Conservation (phyloP, 92 coral and sea anemone genomes). For the Zoanthus sociatus region DNA sequence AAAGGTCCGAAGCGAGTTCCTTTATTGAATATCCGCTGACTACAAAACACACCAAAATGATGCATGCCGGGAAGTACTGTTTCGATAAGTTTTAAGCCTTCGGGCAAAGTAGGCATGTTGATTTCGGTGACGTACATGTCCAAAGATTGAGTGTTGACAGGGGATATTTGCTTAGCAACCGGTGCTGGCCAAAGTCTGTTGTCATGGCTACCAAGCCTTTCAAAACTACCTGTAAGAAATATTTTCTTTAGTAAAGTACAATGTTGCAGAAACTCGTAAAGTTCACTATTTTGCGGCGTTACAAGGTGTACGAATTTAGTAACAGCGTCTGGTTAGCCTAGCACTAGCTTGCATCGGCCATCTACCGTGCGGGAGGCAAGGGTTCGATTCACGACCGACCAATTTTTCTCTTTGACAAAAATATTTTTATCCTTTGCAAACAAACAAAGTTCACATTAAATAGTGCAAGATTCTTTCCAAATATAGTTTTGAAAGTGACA, state of each 20-base stretch:
- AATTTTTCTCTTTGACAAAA: no score
- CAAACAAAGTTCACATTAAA: no score
- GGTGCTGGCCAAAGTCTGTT: constrained; percentile 60
- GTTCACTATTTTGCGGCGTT: no score
- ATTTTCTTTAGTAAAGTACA: not conserved
- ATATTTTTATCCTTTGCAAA: no score
- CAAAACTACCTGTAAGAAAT: not conserved
- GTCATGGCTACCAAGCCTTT: constrained; percentile 49
- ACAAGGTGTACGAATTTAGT: no score
- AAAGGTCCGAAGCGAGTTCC: constrained; percentile 98
- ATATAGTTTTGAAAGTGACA: no score
- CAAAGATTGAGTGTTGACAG: constrained; percentile 57
- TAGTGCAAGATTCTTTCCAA: no score
- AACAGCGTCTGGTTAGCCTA: no score
- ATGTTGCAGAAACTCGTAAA: not conserved
- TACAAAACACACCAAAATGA: constrained; percentile 83
- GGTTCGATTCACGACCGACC: no score
- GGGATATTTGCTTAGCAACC: constrained; percentile 17
- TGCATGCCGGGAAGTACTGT: constrained; percentile 85
- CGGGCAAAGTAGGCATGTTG: constrained; percentile 73
- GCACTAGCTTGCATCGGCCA: no score
- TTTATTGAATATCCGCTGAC: constrained; percentile 81
- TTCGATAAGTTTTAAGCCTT: constrained; percentile 76
- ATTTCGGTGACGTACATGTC: constrained; percentile 65
- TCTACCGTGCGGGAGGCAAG: no score